phyloP scores from a whole-genome alignment of 2,888 invertebrate genomes.

The Lithosia quadra region DNA sequence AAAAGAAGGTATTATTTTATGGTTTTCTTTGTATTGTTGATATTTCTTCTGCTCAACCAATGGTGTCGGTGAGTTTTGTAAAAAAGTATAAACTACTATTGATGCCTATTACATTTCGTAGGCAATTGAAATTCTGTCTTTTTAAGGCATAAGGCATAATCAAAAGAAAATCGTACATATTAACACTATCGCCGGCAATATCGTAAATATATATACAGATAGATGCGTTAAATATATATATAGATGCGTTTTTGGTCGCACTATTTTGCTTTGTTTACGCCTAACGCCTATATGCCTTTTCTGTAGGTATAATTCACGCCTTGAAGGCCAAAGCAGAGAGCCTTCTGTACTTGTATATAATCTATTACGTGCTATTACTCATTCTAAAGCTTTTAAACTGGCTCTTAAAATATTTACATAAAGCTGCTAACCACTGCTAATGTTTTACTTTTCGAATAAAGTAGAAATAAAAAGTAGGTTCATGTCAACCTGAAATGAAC shows the following conservation, averaged over 20 bases:
- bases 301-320: background rate
- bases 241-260: too few relatives aligned
- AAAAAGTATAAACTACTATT: background rate
- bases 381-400: slow-evolving; percentile 8
- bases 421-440: background rate
- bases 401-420: slow-evolving; percentile 2
- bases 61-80: background rate
- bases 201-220: too few relatives aligned
- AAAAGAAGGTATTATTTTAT: background rate
- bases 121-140: background rate
- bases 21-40: background rate
- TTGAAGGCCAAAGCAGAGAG: background rate
- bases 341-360: background rate
- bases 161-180: too few relatives aligned
- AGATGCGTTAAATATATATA: too few relatives aligned
- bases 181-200: too few relatives aligned
- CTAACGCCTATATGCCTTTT: background rate
- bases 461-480: background rate
- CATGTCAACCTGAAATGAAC: background rate
- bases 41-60: background rate
- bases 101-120: background rate
- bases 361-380: background rate
- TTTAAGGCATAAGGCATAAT: background rate
- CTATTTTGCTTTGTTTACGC: background rate
- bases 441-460: background rate